Evolutionary conservation across 2,113 vertebrate genomes (phyloP).

Genomic region (Callithrix jacchus): DNA sequence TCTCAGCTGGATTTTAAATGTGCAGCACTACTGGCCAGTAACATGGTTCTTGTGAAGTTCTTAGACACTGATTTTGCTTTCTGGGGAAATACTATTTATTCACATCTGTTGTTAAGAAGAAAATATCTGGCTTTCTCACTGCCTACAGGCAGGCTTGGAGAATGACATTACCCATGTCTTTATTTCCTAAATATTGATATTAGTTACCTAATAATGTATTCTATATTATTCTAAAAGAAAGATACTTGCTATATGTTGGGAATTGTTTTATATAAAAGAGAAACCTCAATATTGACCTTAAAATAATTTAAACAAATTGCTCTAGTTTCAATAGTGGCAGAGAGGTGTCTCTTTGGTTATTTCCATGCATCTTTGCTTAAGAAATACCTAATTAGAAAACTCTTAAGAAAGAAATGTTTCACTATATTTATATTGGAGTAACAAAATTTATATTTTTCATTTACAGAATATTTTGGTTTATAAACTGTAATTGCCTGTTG

Average conservation of each 20-base stretch:
- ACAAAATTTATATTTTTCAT: neutral
- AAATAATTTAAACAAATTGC: neutral
- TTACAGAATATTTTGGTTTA: neutral
- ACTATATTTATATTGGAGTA: neutral
- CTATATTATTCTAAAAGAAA: neutral
- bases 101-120: neutral
- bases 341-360: neutral
- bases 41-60: neutral
- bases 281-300: neutral
- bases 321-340: neutral
- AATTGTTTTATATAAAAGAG: neutral
- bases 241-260: neutral
- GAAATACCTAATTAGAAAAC: neutral
- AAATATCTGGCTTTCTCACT: neutral
- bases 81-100: neutral
- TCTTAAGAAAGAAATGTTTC: neutral
- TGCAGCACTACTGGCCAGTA: neutral
- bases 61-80: neutral
- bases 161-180: neutral
- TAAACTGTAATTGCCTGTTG: neutral
- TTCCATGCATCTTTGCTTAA: neutral
- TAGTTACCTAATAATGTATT: neutral
- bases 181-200: neutral
- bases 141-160: neutral
- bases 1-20: conserved; percentile 31